phyloP scores from a whole-genome alignment of 2,888 invertebrate genomes.

The Schizotus pectinicornis region DNA sequence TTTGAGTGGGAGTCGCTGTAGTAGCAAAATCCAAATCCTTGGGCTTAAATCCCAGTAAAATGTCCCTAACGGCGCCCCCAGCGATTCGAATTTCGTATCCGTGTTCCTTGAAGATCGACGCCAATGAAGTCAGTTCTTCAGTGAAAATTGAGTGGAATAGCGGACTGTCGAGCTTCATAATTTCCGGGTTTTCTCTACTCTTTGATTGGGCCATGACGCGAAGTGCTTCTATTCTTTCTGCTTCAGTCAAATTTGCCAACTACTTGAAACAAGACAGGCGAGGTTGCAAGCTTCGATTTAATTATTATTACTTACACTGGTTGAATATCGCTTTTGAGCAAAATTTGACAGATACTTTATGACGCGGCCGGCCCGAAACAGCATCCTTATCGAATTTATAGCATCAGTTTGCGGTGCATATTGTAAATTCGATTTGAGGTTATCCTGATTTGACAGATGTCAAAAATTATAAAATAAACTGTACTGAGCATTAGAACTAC shows the following conservation, averaged over 20 bases:
- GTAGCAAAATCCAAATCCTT: slow-evolving; percentile 98
- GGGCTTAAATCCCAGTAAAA: slow-evolving; percentile 78
- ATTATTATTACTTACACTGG: slow-evolving; percentile 21
- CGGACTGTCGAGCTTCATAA: slow-evolving; percentile 72
- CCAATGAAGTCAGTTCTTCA: slow-evolving; percentile 75
- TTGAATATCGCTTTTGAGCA: slow-evolving; percentile 21
- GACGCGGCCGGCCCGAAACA: slow-evolving; percentile 14
- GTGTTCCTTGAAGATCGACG: slow-evolving; percentile 78
- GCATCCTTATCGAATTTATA: slow-evolving; percentile 13
- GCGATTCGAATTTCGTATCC: slow-evolving; percentile 90
- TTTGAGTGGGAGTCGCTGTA: slow-evolving; percentile 92
- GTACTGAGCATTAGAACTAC: too few relatives aligned
- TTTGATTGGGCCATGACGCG: slow-evolving; percentile 52
- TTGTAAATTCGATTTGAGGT: not conserved
- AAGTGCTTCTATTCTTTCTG: slow-evolving; percentile 21
- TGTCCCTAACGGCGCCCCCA: slow-evolving; percentile 94
- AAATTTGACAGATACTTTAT: slow-evolving; percentile 15
- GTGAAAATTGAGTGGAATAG: slow-evolving; percentile 83
- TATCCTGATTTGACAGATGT: too few relatives aligned
- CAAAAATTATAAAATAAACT: too few relatives aligned
- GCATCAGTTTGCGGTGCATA: too few relatives aligned
- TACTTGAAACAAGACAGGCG: not conserved
- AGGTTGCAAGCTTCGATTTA: slow-evolving; percentile 22
- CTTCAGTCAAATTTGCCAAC: slow-evolving; percentile 1
- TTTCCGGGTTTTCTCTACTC: slow-evolving; percentile 65